A percentile compares a stretch with the other conserved stretches of the same genome.
These are phyloP conservation scores for Tachina lurida DNA, from an alignment of 2,888 invertebrate genomes.

Conservation along the genomic window DNA sequence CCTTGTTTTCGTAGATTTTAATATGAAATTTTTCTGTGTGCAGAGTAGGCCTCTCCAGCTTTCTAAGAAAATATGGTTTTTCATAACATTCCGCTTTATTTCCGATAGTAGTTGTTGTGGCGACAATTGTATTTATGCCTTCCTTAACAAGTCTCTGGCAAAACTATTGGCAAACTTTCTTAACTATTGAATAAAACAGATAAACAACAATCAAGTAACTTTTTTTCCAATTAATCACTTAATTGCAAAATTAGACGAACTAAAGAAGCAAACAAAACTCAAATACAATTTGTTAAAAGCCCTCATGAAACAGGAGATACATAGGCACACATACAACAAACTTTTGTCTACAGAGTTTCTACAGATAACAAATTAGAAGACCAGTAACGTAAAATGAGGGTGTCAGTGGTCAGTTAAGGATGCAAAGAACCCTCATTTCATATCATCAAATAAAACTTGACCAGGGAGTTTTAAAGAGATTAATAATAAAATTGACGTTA, in stretches of 20 bases:
- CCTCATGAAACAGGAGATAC: constrained; percentile 9
- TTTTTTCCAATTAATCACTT: constrained; percentile 61
- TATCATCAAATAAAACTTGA: constrained; percentile 4
- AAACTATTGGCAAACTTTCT: background rate
- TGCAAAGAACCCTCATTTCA: constrained; percentile 34
- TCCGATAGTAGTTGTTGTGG: too few relatives aligned
- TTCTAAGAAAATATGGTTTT: too few relatives aligned
- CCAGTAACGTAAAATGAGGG: constrained; percentile 17
- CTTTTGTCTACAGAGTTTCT: background rate
- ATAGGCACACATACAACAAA: background rate
- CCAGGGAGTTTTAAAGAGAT: constrained; percentile 42
- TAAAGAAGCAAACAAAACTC: constrained; percentile 15
- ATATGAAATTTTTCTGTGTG: too few relatives aligned
- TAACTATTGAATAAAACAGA: background rate
- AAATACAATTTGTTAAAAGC: constrained; percentile 26
- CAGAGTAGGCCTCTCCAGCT: too few relatives aligned
- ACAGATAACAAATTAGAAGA: constrained; percentile 12
- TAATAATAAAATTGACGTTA: constrained; percentile 64
- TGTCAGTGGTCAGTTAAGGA: constrained; percentile 34
- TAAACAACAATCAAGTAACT: constrained; percentile 9
- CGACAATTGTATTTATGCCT: background rate
- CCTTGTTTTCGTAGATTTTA: too few relatives aligned
- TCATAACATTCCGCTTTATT: too few relatives aligned
- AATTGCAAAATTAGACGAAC: constrained; percentile 59
- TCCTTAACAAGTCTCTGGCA: background rate